phyloP scores from a whole-genome alignment of 1,140 invertebrate genomes.

The Cotesia glomerata region DNA sequence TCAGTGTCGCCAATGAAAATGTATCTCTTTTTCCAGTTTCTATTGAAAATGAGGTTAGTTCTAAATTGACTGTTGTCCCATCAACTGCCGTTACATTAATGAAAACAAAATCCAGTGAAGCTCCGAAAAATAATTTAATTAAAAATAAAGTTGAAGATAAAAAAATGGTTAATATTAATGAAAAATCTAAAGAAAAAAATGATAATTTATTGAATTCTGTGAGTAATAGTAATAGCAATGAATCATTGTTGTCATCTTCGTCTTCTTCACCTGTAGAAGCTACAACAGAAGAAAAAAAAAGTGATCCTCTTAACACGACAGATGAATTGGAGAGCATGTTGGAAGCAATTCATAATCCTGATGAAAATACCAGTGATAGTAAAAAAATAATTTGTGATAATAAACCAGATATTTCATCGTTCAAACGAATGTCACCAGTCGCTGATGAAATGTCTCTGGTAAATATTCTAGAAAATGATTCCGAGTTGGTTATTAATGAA shows the following conservation, averaged over 20 bases:
- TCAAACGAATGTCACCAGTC: constrained; percentile 57
- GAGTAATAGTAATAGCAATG: constrained; percentile 7
- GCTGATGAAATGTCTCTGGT: constrained; percentile 58
- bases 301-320: constrained; percentile 54
- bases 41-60: constrained; percentile 11
- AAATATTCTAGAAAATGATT: constrained; percentile 59
- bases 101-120: constrained; percentile 41
- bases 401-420: constrained; percentile 37
- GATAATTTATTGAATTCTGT: constrained; percentile 3
- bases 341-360: constrained; percentile 61
- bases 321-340: constrained; percentile 61
- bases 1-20: constrained; percentile 3
- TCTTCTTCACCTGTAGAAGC: neutral
- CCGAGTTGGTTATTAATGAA: constrained; percentile 47
- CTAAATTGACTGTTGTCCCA: constrained; percentile 37
- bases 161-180: constrained; percentile 8
- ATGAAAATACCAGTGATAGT: constrained; percentile 49
- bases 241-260: too few relatives aligned
- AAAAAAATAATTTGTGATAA: constrained; percentile 42
- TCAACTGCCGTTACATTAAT: constrained; percentile 51
- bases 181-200: constrained; percentile 25
- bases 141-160: neutral
- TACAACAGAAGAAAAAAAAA: constrained; percentile 40
- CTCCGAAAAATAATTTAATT: too few relatives aligned
- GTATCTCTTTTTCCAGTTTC: constrained; percentile 2